Evolutionary conservation across 2,797 vertebrate genomes (phyloP), one percentile per base, ranked within the genome.

Genomic region (Epinephelus malabaricus): DNA sequence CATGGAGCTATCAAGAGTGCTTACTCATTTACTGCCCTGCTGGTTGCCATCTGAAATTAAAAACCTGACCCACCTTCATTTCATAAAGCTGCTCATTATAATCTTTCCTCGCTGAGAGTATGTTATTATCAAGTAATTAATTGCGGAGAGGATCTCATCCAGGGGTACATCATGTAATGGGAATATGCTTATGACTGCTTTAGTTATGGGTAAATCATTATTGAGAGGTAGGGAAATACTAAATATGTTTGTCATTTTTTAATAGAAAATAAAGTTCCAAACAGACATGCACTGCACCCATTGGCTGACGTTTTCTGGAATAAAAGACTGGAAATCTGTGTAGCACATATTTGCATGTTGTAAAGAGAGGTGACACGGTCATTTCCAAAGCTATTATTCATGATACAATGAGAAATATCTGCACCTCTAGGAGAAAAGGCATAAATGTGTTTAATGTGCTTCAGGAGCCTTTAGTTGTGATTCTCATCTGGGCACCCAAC

Each of bases 21-120:
- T 49, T 58, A 49, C 43, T 58, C 59, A 76, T 83, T 83, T 78
- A 73, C 68, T 58, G 34, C 56, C 61, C 70, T 23, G 50, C 45
- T 70, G 73, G 63, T 83, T 86, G 43, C 66, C 64, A 65, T 74
- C 5, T 69, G 25, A 75, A 75, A 82, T 83, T 76, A 73, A 79
- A 87, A 68, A 70, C 72, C 30, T 65, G 45, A 80, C 53, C 63
- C 71, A 69, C 54, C 82, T 77, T 78, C 27, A 78, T 74, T 86
- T 77, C 54, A 86, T 69, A 78, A 79, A 66, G 67, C 34, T 60
- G 15, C 73, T 88, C 67, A 86, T 73, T 84, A 76, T 73, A 68
- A 63, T 72, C 50, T 82, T 77, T 63, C 61, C 61, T 69, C 12
- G 0, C 45, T 68, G 38, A 75, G 63, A 56, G 65, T 66, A 30